Base-by-base conservation (phyloP, 2,797 vertebrate species). In the Cyprinella venusta region DNA sequence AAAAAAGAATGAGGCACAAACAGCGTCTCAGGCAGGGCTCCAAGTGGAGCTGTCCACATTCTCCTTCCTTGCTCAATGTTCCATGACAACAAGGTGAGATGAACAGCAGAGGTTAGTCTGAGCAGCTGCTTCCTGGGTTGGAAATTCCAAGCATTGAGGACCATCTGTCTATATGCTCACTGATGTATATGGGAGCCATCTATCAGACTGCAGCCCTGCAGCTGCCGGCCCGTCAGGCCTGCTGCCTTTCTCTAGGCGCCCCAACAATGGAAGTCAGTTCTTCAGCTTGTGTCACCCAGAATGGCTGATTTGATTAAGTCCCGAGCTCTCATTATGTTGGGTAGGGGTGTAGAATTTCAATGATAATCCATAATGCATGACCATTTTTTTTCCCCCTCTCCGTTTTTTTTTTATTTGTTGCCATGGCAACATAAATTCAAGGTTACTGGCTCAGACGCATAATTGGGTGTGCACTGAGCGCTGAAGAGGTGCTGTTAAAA, bases 321-420 rank as follows among this genome's bases (percentile, higher is more conserved):
- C 96, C 95, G 93, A 94, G 94, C 96, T 96, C 97, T 98, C 97
- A 98, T 99, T 99, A 98, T 99, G 96, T 97, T 96, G 97, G 97
- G 97, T 97, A 96, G 96, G 97, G 97, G 97, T 97, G 97, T 97
- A 97, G 97, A 98, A 99, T 99, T 98, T 99, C 97, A 98, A 98
- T 98, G 97, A 97, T 98, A 97, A 99, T 99, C 97, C 97, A 99
- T 99, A 99, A 99, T 99, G 97, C 98, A 99, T 99, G 97, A 98
- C 97, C 97, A 96, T 95, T 96, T 83, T 86, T 83, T 67, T 75
- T 48, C 21, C 24, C 13, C 9, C 9, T 70, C 42, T 42, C 54
- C 12, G 5, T 19, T 79, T 76, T 38, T 78, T 75, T 79, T 59
- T 68, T 74, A 74, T 96, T 92, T 96, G 97, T 99, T 94, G 82